Base-by-base conservation (phyloP, 2,113 vertebrate species). In the Forbesichthys papilliferus region DNA sequence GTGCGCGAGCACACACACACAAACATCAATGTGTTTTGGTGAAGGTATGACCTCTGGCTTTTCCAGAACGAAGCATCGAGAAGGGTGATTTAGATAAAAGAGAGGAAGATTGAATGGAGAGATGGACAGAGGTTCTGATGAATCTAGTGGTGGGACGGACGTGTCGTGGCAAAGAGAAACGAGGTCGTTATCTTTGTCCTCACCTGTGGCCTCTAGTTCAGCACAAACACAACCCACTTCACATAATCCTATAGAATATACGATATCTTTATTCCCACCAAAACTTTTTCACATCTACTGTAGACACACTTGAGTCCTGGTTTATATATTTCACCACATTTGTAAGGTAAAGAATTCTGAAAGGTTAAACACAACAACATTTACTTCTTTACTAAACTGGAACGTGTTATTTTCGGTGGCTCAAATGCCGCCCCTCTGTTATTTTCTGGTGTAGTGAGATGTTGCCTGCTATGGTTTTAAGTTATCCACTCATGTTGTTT, bases 181-280 rank as follows among this genome's bases (percentile, higher is more conserved):
- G 87, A 88, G 89, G 89, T 90, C 89, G 88, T 90, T 89, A 88
- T 86, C 76, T 86, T 61, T 78, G 82, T 85, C 79, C 86, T 88
- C 87, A 90, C 89, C 87, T 88, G 89, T 89, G 83, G 86, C 86
- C 87, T 75, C 75, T 34, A 71, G 67, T 79, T 48, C 47, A 33
- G 34, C 48, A 3, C 34, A n/a, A 34, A 61, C 58, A 46, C 9
- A 76, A 42, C 36, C 36, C 4, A 42, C 36, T 42, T 42, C 78
- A 75, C 68, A 67, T 48, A 27, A 27, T 27, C 27, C 27, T 27
- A 72, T 34, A 71, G 47, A 74, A 46, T 49, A 53, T 27, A 27
- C 20, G 2, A 27, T 11, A 49, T 56, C 13, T 57, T 5, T 27
- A 53, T 36, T 36, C n/a, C n/a, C 42, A 27, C n/a, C 36, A n/a